phyloP scores from a whole-genome alignment of 1,140 invertebrate species.

The Octopus bimaculoides region DNA sequence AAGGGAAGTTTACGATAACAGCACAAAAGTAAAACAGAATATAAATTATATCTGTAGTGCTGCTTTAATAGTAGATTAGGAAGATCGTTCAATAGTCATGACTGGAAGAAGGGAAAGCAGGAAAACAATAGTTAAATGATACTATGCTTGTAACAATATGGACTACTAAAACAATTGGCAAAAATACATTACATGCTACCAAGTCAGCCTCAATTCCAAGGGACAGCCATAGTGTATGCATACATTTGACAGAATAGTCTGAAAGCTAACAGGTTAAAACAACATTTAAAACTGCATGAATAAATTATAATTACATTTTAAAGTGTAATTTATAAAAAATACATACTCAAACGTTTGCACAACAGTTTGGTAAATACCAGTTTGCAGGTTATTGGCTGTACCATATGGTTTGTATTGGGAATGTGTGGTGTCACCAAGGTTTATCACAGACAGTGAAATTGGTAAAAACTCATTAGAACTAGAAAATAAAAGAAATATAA shows the following conservation, averaged over 20 bases:
- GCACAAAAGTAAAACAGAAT: too few relatives aligned
- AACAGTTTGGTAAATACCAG: constrained; percentile 5
- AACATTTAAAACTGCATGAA: neutral
- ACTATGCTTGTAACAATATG: too few relatives aligned
- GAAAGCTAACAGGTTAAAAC: neutral
- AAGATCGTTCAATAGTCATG: too few relatives aligned
- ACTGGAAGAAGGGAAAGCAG: too few relatives aligned
- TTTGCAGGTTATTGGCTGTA: neutral
- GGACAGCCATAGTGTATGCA: too few relatives aligned
- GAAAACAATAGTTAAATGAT: too few relatives aligned
- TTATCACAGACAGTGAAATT: constrained; percentile 27
- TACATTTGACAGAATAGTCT: neutral
- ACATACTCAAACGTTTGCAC: neutral
- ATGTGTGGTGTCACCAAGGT: constrained; percentile 37
- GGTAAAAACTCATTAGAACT: constrained; percentile 13
- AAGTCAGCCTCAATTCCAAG: too few relatives aligned
- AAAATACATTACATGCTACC: too few relatives aligned
- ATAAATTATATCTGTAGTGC: too few relatives aligned
- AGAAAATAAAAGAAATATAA: neutral
- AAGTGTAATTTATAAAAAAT: neutral
- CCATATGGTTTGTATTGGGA: constrained; percentile 29
- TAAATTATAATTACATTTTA: neutral
- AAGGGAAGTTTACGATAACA: too few relatives aligned
- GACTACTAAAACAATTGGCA: too few relatives aligned
- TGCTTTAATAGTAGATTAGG: too few relatives aligned